phyloP scores from a whole-genome alignment of 2,113 vertebrate genomes.

The Uria aalge region DNA sequence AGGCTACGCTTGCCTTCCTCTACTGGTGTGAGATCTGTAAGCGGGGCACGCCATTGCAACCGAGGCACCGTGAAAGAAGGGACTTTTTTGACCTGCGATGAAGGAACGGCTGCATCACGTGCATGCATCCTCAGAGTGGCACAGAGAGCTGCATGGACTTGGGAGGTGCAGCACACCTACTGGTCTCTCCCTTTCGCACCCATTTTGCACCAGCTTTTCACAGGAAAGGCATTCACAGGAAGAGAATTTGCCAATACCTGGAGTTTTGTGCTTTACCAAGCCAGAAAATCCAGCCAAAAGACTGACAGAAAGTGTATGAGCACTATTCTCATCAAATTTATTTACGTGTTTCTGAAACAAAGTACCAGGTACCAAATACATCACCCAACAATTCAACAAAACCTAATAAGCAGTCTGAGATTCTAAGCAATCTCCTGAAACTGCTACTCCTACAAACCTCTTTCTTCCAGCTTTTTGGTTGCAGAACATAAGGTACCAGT shows the following conservation, averaged over 20 bases:
- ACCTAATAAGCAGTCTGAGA: background rate
- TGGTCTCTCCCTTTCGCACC: background rate
- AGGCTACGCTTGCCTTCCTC: background rate
- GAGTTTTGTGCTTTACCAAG: background rate
- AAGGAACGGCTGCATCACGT: background rate
- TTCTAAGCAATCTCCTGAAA: background rate
- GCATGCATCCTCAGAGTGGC: background rate
- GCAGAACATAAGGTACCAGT: background rate
- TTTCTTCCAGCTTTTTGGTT: background rate
- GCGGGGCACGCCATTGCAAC: background rate
- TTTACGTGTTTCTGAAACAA: background rate
- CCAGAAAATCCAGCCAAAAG: background rate
- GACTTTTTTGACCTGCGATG: background rate
- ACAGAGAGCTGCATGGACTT: background rate
- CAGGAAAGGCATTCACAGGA: background rate
- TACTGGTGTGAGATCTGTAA: fast-evolving
- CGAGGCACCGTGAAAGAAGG: background rate
- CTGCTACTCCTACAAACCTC: background rate
- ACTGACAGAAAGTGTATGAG: background rate
- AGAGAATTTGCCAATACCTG: background rate
- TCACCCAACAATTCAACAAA: background rate
- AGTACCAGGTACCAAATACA: background rate
- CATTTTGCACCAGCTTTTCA: background rate
- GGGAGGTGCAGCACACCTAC: background rate
- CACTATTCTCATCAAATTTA: background rate